phyloP scores from a whole-genome alignment of 1,140 invertebrate genomes.

The Philopotamus ludificatus region DNA sequence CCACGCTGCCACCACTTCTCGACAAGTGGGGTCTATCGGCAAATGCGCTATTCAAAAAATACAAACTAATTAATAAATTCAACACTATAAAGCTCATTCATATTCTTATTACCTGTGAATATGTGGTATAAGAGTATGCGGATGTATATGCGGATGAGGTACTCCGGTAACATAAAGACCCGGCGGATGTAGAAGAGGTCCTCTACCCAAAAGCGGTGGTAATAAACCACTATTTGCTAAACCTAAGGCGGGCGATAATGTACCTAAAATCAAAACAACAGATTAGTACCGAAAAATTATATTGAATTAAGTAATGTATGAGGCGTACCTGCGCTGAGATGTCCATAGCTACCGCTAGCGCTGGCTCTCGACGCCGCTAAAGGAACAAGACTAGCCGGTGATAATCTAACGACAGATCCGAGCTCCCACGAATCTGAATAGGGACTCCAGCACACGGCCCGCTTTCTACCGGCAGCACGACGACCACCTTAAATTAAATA shows the following conservation, averaged over 20 bases:
- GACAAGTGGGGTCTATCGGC: slow-evolving; percentile 27
- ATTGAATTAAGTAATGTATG: slow-evolving; percentile 1
- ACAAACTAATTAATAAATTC: neutral
- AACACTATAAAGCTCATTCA: neutral
- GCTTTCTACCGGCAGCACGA: slow-evolving; percentile 62
- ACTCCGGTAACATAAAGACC: slow-evolving; percentile 26
- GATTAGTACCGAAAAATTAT: slow-evolving; percentile 41
- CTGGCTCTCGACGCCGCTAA: slow-evolving; percentile 85
- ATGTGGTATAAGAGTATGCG: slow-evolving; percentile 44
- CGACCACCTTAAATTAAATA: slow-evolving; percentile 19
- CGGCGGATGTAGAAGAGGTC: slow-evolving; percentile 39
- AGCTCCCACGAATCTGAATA: slow-evolving; percentile 93
- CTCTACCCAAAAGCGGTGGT: slow-evolving; percentile 52
- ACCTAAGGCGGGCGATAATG: slow-evolving; percentile 55
- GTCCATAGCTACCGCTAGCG: slow-evolving; percentile 89
- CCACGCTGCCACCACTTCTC: slow-evolving; percentile 41
- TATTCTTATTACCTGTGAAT: slow-evolving; percentile 27
- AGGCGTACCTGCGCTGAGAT: slow-evolving; percentile 78
- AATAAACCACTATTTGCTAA: slow-evolving; percentile 56
- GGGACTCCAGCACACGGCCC: slow-evolving; percentile 90
- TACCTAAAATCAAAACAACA: slow-evolving; percentile 46
- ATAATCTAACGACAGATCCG: slow-evolving; percentile 92
- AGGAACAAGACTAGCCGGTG: slow-evolving; percentile 89
- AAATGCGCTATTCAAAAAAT: slow-evolving; percentile 16
- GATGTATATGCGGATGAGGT: slow-evolving; percentile 46